Conservation (phyloP, 2,888 invertebrate genomes). For the Erannis defoliaria region DNA sequence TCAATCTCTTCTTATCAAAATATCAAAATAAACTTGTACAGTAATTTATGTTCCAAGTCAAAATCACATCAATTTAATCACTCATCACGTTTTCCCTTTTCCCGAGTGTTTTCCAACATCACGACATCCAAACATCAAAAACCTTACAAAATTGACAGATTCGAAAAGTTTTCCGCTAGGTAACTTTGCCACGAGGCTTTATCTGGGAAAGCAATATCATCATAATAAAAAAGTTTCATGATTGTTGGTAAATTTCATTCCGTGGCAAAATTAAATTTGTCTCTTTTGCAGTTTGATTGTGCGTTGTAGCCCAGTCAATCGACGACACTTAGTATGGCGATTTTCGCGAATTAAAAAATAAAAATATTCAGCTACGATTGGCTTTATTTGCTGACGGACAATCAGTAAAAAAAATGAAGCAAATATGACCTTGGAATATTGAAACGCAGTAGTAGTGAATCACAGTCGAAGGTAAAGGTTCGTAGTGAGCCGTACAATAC, state of each 20-base stretch:
- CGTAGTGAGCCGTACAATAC: no score
- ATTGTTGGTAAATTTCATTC: slow-evolving; percentile 16
- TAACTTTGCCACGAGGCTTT: slow-evolving; percentile 31
- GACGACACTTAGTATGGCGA: no score
- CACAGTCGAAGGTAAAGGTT: no score
- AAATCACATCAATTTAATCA: slow-evolving; percentile 13
- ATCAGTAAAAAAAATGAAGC: no score
- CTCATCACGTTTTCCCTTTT: not conserved
- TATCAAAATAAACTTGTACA: not conserved
- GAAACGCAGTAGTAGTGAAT: no score
- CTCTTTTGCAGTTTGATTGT: not conserved
- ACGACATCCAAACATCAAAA: slow-evolving; percentile 31
- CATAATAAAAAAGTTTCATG: slow-evolving; percentile 40
- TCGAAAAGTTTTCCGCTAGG: slow-evolving; percentile 33
- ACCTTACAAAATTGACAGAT: slow-evolving; percentile 40
- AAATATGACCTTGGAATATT: no score
- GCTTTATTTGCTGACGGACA: no score
- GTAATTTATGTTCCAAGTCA: slow-evolving; percentile 10
- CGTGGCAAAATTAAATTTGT: slow-evolving; percentile 12
- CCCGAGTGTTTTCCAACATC: not conserved
- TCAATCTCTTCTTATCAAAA: not conserved
- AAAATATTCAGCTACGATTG: no score
- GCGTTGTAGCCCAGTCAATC: no score
- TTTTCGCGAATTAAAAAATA: no score
- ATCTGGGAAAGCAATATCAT: slow-evolving; percentile 36